phyloP scores from a whole-genome alignment of 2,888 invertebrate genomes.

The Leucoma salicis region DNA sequence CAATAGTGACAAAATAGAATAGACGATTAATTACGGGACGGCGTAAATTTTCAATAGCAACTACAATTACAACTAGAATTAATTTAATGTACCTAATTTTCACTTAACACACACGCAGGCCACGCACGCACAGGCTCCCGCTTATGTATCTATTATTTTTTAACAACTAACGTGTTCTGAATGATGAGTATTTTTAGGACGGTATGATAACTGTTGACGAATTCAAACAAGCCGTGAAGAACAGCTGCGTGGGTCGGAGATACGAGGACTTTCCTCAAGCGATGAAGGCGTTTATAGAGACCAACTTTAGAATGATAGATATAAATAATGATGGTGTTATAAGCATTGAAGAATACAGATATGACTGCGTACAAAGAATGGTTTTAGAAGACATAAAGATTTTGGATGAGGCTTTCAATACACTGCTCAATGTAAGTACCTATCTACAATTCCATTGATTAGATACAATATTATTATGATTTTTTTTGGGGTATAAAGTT shows the following conservation, averaged over 20 bases:
- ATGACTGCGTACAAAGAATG: slow-evolving; percentile 91
- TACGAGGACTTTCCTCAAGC: slow-evolving; percentile 92
- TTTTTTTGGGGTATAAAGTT: no score
- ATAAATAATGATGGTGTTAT: slow-evolving; percentile 90
- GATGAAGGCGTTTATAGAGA: slow-evolving; percentile 93
- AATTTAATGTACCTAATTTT: slow-evolving; percentile 23
- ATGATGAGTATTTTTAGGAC: slow-evolving; percentile 79
- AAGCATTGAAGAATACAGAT: slow-evolving; percentile 90
- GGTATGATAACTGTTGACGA: slow-evolving; percentile 91
- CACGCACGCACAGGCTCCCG: slow-evolving; percentile 53
- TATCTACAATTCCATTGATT: background rate
- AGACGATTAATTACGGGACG: no score
- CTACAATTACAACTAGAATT: slow-evolving; percentile 7
- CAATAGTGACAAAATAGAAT: no score
- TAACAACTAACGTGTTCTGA: slow-evolving; percentile 21
- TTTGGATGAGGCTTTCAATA: slow-evolving; percentile 89
- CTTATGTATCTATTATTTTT: slow-evolving; percentile 29
- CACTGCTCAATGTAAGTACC: slow-evolving; percentile 87
- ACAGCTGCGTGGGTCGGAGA: slow-evolving; percentile 88
- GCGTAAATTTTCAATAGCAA: no score
- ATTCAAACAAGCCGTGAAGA: slow-evolving; percentile 90
- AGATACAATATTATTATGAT: background rate
- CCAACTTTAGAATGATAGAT: slow-evolving; percentile 91
- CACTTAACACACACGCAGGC: slow-evolving; percentile 39
- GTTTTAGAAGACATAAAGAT: slow-evolving; percentile 88